Base-by-base conservation (phyloP, 1,140 invertebrate genomes). In the Drosophila kanapiae region DNA sequence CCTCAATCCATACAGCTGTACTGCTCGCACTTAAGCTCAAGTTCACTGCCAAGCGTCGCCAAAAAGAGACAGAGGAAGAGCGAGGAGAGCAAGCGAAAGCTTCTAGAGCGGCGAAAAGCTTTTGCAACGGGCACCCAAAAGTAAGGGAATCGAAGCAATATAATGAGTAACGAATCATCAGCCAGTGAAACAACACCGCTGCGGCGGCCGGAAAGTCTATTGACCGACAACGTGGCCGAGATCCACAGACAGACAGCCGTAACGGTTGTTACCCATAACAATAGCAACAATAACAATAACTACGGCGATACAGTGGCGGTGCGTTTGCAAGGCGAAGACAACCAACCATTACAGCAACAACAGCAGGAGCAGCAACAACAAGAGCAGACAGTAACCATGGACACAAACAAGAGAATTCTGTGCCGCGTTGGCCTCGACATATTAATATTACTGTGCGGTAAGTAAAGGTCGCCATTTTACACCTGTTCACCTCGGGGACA, bases 91-190 rank as follows among this genome's bases (percentile, higher is more conserved):
- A 64, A 45, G 67, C 49, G 54, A 70, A 75, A 85, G 82, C 82
- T 84, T 68, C 13, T 7, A 11, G 35, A 37, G 51, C n/a, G 6
- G 29, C 23, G 27, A 29, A 71, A 67, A 80, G 82, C 71, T 87
- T 83, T 77, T 33, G 35, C 51, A 80, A 45, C 47, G 61, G 42
- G 23, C 70, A 79, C 59, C 67, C 33, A 57, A 57, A 82, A 69
- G 33, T 4, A 64, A 49, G 43, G n/a, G 35, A 58, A 61, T 40
- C 29, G n/a, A 68, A 82, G 58, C n/a, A 62, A 38, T 35, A 56
- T 78, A 83, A 91, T 92, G 91, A 92, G 91, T 84, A 92, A 87
- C 91, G 80, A 90, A 79, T 80, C 75, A 48, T 62, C 88, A 48
- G 77, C 74, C 56, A 85, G 78, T 58, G 91, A 92, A 62, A 84